These are phyloP conservation scores for Pteronura brasiliensis DNA, from an alignment of 2,113 vertebrate genomes.

Conservation along the genomic window DNA sequence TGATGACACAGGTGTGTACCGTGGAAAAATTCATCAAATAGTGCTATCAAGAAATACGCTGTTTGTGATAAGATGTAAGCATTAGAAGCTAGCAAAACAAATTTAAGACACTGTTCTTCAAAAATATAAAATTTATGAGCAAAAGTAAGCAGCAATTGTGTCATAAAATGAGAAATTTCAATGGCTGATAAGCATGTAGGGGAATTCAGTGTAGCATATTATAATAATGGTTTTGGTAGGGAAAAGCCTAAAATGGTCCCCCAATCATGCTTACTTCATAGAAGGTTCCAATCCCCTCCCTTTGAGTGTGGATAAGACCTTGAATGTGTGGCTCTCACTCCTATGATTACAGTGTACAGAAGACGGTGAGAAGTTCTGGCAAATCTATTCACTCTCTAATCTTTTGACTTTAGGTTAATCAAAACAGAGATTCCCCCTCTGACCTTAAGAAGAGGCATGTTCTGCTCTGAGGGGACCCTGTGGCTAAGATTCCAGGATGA, in stretches of 20 bases:
- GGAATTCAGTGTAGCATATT: background rate
- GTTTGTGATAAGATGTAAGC: background rate
- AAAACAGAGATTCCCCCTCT: background rate
- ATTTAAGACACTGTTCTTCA: background rate
- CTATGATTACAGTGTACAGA: background rate
- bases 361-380: background rate
- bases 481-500: background rate
- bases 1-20: background rate
- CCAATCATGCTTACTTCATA: too few relatives aligned
- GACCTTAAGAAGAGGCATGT: background rate
- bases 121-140: background rate
- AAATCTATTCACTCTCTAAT: background rate
- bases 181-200: background rate
- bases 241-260: background rate
- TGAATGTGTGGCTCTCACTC: accelerated
- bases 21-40: background rate
- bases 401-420: background rate
- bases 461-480: background rate
- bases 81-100: background rate
- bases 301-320: background rate
- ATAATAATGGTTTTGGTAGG: too few relatives aligned
- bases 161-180: background rate
- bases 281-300: background rate
- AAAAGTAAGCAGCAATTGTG: background rate
- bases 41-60: background rate